These are phyloP conservation scores for Struthio camelus DNA, from an alignment of 2,113 vertebrate genomes.

Conservation along the genomic window DNA sequence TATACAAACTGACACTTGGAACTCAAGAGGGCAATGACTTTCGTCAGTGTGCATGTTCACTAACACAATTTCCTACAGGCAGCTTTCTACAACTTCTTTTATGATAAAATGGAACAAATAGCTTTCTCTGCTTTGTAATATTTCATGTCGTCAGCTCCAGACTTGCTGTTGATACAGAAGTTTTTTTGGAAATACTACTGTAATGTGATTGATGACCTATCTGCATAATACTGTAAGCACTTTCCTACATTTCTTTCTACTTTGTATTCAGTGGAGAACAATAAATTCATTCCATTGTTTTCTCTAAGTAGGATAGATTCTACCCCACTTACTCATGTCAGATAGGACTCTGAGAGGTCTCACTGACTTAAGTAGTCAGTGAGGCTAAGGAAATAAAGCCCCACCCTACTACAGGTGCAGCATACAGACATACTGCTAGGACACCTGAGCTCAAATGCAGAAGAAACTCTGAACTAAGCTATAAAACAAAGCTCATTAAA, in stretches of 20 bases:
- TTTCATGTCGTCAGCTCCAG: neutral
- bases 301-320: neutral
- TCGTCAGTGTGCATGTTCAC: neutral
- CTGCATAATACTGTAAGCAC: neutral
- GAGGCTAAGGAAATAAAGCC: neutral
- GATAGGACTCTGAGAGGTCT: neutral
- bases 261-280: neutral
- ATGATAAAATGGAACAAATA: neutral
- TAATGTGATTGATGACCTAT: neutral
- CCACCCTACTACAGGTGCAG: too few species aligned
- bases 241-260: neutral
- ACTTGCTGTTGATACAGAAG: neutral
- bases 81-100: conserved; percentile 9
- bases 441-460: neutral
- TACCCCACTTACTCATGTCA: neutral
- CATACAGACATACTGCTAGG: accelerated
- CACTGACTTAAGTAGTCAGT: neutral
- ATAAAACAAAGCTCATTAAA: neutral
- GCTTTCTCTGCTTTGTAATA: conserved; percentile 29
- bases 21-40: conserved; percentile 4
- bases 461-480: neutral
- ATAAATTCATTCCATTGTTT: neutral
- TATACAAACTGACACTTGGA: neutral
- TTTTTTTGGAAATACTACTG: conserved; percentile 10
- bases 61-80: neutral